Base-by-base conservation (phyloP, 2,797 vertebrate species). In the Poeciliopsis presidionis region DNA sequence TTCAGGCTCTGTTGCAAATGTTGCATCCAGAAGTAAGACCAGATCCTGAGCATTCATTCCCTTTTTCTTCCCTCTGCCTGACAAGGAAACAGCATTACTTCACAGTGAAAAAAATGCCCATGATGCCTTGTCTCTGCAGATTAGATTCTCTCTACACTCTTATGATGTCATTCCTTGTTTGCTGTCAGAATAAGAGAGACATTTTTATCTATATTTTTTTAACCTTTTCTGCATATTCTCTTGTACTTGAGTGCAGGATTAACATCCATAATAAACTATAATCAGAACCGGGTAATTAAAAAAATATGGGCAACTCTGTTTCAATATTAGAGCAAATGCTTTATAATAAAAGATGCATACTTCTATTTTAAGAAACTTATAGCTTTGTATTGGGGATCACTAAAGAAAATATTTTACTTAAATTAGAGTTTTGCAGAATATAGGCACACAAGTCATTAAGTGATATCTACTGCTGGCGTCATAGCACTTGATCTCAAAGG, bases 101-200 rank as follows among this genome's bases (percentile, higher is more conserved):
- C 88, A 92, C 79, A 83, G 72, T 82, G 18, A 80, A 84, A 92
- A 92, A 81, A 80, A 91, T 90, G 88, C 82, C 79, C 81, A 80
- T 85, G 79, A 88, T 86, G 75, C 76, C 22, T 72, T 72, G 65
- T 70, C 72, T 46, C 75, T 85, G 85, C 71, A 85, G 83, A 88
- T 91, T 83, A 87, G 71, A 87, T 91, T 92, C 88, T 83, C 1
- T 73, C 79, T 77, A 14, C 11, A 69, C 46, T 59, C 22, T 81
- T 65, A 2, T 73, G 16, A 18, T 79, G 67, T 76, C 22, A 53
- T 77, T 78, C 46, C 41, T 80, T 57, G 4, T 28, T 30, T 45
- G 72, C 9, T 82, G 36, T 75, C 61, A 82, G 72, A 81, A 80
- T 75, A 74, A 49, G 53, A 14, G 0, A 36, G 28, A 49, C 39